Base-by-base conservation (phyloP, 2,797 vertebrate genomes). In the Hyperoplus immaculatus region DNA sequence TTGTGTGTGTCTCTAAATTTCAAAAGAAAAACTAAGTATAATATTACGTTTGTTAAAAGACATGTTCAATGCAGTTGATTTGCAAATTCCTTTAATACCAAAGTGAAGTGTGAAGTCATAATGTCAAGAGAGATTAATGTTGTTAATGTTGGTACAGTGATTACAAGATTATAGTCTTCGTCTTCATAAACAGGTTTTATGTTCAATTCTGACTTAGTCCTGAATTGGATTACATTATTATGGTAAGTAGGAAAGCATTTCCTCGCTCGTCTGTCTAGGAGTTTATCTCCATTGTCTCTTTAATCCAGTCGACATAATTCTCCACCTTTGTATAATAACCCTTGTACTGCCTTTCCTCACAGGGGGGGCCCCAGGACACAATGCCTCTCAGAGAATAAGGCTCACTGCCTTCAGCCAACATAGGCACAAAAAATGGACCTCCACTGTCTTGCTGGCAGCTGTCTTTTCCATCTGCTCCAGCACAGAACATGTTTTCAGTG, bases 401-500 rank as follows among this genome's bases (percentile, higher is more conserved):
- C 0, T 82, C 91, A 2, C 0, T 6, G 14, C 60, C 56, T 5
- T 66, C 67, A 38, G 2, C 6, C 58, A 95, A 62, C 21, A 75
- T 82, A 0, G 88, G 93, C 8, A 93, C 18, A 36, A 95, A 85
- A 4, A 97, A 95, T 3, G 97, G 96, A 3, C 97, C 96, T 0
- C 97, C 97, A 0, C 97, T 97, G 50, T 99, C 98, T 13, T 96
- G 94, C 0, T 65, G 0, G 65, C 98, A 99, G 81, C 96, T 97
- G 87, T 99, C 98, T 43, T 82, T 87, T 3, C 88, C 88, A 0
- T 0, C 0, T 0, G 67, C 91, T 3, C 97, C 97, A 5, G 97
- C 97, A 88, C 98, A 99, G 86, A 99, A 94, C 97, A 99, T 98
- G 75, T 99, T 99, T 3, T 93, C 14, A 0, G 96, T 98, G 87